Evolutionary conservation across 2,888 invertebrate genomes (phyloP), one percentile per base, ranked within the genome.

Genomic region (Nomada lathburiana): DNA sequence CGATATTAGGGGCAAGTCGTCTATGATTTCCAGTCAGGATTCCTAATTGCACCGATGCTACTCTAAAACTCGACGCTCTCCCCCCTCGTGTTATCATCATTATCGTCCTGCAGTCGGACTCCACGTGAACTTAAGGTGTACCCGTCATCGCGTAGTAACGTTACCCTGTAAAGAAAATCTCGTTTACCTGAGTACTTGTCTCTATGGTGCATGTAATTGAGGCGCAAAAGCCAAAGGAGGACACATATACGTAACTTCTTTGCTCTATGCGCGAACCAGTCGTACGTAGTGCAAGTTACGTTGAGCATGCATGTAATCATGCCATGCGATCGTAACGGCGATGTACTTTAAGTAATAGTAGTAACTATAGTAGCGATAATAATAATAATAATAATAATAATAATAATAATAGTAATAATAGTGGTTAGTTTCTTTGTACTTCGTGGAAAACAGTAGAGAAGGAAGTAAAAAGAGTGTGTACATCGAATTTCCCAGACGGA

Each of bases 201-300:
- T 60, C 10, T 29, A 26, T n/a, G 4, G 9, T 1, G 16, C n/a
- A 26, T 36, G 4, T 20, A 5, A 2, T 13, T 26, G 13, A 11
- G 55, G 16, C 36, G 9, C 23, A 26, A 29, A 79, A 59, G 44
- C 20, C 26, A 50, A 59, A 47, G 44, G 29, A 52, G 18, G 18
- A 26, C 3, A 20, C 5, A 44, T 36, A 52, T 47, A 29, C 2
- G 42, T 42, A 9, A 62, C 4, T 42, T 18, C 20, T 23, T 11
- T 44, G 20, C 10, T 42, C 3, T 52, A 36, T 36, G 65, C 60
- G 59, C 78, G 83, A 82, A 52, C 77, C 82, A 71, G 83, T 83
- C 83, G 78, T 67, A 77, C 63, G 23, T 44, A 36, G 50, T 18
- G 13, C 13, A 29, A 44, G 4, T 63, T 44, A 53, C 47, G 18